A percentile compares a stretch with the other conserved stretches of the same genome.
Evolutionary conservation across 2,113 vertebrate genomes (phyloP).

Genomic region (Gopherus flavomarginatus): DNA sequence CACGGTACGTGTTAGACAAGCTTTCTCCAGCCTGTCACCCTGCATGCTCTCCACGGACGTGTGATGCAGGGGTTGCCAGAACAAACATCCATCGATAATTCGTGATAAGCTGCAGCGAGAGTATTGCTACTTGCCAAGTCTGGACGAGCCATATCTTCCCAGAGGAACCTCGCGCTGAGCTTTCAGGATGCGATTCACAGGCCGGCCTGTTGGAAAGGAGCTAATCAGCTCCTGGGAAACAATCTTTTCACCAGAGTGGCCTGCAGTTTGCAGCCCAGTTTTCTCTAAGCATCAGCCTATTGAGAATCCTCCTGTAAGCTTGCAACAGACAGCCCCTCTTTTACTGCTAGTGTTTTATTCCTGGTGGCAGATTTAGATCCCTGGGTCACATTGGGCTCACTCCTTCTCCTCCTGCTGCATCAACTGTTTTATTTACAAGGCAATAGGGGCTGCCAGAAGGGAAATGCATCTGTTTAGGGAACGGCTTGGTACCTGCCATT

Average conservation of each 20-base stretch:
- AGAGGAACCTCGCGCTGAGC: too few relatives aligned
- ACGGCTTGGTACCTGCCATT: not conserved
- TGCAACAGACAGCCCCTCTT: not conserved
- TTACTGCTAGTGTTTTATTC: not conserved
- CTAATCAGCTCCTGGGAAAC: not conserved
- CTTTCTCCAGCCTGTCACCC: not conserved
- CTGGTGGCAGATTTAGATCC: too few relatives aligned
- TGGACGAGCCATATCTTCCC: too few relatives aligned
- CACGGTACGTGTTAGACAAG: too few relatives aligned
- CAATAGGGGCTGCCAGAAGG: not conserved
- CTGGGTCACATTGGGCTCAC: not conserved
- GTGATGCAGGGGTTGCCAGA: not conserved
- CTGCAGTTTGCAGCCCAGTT: conserved; percentile 48
- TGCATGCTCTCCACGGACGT: not conserved
- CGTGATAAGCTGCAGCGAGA: too few relatives aligned
- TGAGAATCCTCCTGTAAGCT: too few relatives aligned
- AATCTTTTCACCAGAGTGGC: not conserved
- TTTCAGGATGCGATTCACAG: too few relatives aligned
- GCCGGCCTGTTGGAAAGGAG: too few relatives aligned
- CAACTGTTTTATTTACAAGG: not conserved
- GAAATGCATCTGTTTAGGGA: not conserved
- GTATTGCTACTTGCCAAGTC: not conserved
- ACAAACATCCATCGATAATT: not conserved
- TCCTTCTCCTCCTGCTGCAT: not conserved
- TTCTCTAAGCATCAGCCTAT: not conserved